Evolutionary conservation across 53 echinoderm and acorn worm genomes (phyloP).

Genomic region (Henricia sp.): DNA sequence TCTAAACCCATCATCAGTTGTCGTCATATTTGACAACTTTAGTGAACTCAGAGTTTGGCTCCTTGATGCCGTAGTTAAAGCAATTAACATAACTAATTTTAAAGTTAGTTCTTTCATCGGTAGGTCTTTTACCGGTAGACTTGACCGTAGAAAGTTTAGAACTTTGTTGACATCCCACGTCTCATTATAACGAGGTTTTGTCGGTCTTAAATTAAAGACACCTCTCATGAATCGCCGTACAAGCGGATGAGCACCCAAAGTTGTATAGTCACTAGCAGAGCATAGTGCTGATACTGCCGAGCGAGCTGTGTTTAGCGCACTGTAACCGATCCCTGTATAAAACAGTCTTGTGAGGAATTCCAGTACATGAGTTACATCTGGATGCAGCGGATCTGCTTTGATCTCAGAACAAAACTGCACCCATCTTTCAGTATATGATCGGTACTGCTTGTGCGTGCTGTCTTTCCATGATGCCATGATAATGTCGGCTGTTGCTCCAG

Average conservation of each 20-base stretch:
- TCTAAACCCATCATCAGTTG: conserved; percentile 10
- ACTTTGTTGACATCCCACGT: conserved; percentile 38
- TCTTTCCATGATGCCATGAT: conserved; percentile 68
- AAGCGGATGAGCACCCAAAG: conserved; percentile 45
- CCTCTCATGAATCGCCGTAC: conserved; percentile 53
- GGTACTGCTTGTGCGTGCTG: conserved; percentile 70
- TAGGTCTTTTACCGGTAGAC: conserved; percentile 32
- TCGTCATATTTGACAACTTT: conserved; percentile 7
- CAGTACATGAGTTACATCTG: conserved; percentile 28
- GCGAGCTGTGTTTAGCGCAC: conserved; percentile 59
- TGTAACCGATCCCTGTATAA: conserved; percentile 55
- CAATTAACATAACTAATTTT: conserved; percentile 39
- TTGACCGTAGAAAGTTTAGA: not conserved
- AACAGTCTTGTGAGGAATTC: conserved; percentile 52
- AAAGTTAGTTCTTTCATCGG: conserved; percentile 38
- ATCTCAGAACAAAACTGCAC: conserved; percentile 48
- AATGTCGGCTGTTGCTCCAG: conserved; percentile 45
- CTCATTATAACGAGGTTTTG: conserved; percentile 27
- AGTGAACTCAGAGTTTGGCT: conserved; percentile 34
- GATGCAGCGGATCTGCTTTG: conserved; percentile 26
- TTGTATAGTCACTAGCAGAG: not conserved
- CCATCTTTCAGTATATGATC: conserved; percentile 58
- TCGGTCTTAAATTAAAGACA: conserved; percentile 46
- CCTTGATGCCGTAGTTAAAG: conserved; percentile 33
- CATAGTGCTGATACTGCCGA: conserved; percentile 52